Evolutionary conservation across 1,140 invertebrate species (phyloP), one percentile per base, ranked within the genome.

Genomic region (Drepana arcuata): DNA sequence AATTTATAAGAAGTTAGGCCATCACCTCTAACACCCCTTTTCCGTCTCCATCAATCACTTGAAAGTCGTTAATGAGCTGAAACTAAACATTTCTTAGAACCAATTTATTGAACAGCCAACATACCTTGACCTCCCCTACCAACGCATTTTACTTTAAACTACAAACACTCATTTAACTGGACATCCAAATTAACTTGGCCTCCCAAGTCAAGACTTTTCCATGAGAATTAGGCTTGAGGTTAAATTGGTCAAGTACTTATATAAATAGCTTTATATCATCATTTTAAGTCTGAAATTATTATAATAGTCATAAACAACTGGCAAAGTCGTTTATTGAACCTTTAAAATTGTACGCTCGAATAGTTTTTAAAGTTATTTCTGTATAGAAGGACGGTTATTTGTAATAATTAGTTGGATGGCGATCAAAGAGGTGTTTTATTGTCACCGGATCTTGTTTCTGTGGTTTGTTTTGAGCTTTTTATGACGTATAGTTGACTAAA

Each of bases 281-380:
- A 27, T 13, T n/a, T 68, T 52, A 62, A 45, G 69, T 73, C 66
- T 45, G 39, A 61, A 62, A 48, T 49, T 60, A 78, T 78, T 71
- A 69, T 65, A 64, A 71, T 64, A 63, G 33, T 43, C 34, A 74
- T 78, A 74, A 74, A 78, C 55, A 63, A 67, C 47, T 64, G 59
- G 46, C 59, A 53, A 14, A 53, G 42, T 66, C 64, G 47, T 66
- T 74, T 72, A 74, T 67, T 46, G 51, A 44, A 40, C 59, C 52
- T 55, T 49, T 72, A 69, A 70, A 72, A 66, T 66, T 70, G 70
- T 64, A 71, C 60, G 44, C 50, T 31, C 34, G 57, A 47, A 50
- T 56, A 51, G 37, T 27, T 41, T 63, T 58, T 39, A 14, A 41
- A 35, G 59, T 41, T 63, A 69, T 67, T 73, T 63, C 13, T 28